These are phyloP conservation scores for Drosophila triauraria DNA, from an alignment of 1,140 invertebrate species.

Conservation along the genomic window DNA sequence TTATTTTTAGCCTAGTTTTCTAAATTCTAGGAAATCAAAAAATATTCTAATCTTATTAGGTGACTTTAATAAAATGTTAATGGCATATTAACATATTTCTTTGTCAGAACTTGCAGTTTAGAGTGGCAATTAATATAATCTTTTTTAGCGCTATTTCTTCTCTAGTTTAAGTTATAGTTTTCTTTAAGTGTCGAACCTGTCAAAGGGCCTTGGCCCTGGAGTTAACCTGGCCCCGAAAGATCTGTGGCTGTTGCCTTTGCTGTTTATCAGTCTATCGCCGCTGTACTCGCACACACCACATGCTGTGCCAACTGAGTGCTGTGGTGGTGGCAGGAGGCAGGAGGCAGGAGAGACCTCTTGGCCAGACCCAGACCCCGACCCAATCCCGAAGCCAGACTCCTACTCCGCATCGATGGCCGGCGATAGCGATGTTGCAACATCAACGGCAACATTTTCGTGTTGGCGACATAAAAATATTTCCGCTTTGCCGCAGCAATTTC, in stretches of 20 bases:
- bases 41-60: no score
- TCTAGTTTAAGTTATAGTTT: background rate
- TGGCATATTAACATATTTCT: background rate
- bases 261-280: slow-evolving; percentile 79
- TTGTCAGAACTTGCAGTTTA: background rate
- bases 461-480: slow-evolving; percentile 78
- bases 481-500: slow-evolving; percentile 47
- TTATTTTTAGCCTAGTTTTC: background rate
- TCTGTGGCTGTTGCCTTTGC: slow-evolving; percentile 50
- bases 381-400: slow-evolving; percentile 2
- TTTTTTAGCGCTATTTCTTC: no score
- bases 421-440: slow-evolving; percentile 57
- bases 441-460: slow-evolving; percentile 66
- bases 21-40: background rate
- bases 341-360: slow-evolving; percentile 30
- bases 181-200: slow-evolving; percentile 38
- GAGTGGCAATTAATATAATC: background rate
- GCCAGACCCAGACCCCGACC: slow-evolving; percentile 16
- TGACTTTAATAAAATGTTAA: no score
- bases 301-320: slow-evolving; percentile 62
- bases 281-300: slow-evolving; percentile 71
- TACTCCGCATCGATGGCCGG: slow-evolving; percentile 53
- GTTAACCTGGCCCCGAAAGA: slow-evolving; percentile 19
- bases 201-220: slow-evolving; percentile 49
- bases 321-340: slow-evolving; percentile 6